Percentiles rank a stretch among this genome's conserved stretches.
These are phyloP conservation scores for Machaerirhynchus nigripectus DNA, from an alignment of 2,113 vertebrate genomes.

Conservation along the genomic window DNA sequence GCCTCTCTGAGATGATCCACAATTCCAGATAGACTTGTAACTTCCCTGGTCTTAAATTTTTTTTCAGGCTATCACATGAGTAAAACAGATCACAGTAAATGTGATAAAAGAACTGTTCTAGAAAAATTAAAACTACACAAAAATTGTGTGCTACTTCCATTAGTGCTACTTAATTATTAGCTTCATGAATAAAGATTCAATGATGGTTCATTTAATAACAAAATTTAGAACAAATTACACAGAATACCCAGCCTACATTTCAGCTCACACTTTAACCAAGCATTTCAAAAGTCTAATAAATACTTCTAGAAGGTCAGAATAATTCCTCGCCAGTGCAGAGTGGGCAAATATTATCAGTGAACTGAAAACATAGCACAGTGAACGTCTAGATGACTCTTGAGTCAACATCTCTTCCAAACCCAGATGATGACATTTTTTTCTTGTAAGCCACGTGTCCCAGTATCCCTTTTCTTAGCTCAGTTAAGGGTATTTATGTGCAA, in stretches of 20 bases:
- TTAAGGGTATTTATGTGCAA: not conserved
- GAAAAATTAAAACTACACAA: conserved; percentile 61
- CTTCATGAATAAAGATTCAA: not conserved
- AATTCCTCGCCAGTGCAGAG: not conserved
- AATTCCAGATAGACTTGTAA: not conserved
- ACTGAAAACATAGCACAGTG: not conserved
- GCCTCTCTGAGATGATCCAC: not conserved
- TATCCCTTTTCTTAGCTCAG: not conserved
- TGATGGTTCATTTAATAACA: not conserved
- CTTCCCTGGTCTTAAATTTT: not conserved
- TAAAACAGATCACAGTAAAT: not conserved
- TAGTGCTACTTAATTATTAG: not conserved
- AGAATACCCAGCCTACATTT: not conserved
- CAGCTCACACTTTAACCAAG: not conserved
- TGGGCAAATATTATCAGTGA: not conserved
- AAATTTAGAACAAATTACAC: not conserved
- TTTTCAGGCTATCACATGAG: not conserved
- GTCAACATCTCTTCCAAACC: not conserved
- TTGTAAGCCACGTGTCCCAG: not conserved
- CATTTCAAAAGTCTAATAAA: not conserved
- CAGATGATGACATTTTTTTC: not conserved
- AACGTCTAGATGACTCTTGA: not conserved
- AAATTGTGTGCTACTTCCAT: conserved; percentile 37
- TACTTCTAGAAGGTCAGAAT: not conserved
- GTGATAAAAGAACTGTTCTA: conserved; percentile 12